These are phyloP conservation scores for Papilio dardanus DNA, from an alignment of 1,140 invertebrate species.

Conservation along the genomic window DNA sequence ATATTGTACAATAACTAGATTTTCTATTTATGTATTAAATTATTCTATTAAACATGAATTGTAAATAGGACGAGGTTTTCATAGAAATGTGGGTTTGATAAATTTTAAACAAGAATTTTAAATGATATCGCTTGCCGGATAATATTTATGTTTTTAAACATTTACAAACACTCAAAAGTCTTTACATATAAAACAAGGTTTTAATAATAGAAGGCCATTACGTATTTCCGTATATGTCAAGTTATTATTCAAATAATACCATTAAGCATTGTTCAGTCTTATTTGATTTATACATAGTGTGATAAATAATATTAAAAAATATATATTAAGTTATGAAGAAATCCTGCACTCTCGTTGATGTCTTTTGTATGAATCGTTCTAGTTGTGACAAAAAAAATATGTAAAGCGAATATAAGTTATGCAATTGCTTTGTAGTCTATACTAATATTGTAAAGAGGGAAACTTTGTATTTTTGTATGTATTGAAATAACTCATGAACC, in stretches of 20 bases:
- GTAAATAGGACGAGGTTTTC: constrained; percentile 36
- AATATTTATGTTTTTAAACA: constrained; percentile 10
- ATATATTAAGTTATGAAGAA: background rate
- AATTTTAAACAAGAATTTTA: constrained; percentile 10
- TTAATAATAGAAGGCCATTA: constrained; percentile 26
- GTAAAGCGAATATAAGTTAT: too few species aligned
- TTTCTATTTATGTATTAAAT: constrained; percentile 30
- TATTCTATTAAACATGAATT: constrained; percentile 35
- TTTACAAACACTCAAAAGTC: constrained; percentile 16
- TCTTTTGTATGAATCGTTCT: background rate
- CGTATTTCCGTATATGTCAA: constrained; percentile 22
- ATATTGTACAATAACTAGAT: constrained; percentile 28
- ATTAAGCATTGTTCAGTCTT: background rate
- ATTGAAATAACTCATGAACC: too few species aligned
- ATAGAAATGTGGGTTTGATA: constrained; percentile 25
- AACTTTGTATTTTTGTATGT: too few species aligned
- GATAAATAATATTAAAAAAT: background rate
- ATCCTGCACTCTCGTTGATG: background rate
- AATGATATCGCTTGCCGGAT: background rate
- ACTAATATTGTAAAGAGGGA: too few species aligned
- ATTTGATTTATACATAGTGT: background rate
- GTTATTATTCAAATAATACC: constrained; percentile 23
- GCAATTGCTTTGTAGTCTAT: too few species aligned
- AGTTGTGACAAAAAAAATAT: background rate
- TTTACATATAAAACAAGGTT: constrained; percentile 28